A percentile compares a stretch with the other conserved stretches of the same genome.
These are phyloP conservation scores for Drosophila pegasa DNA, from an alignment of 2,888 invertebrate species.

Conservation along the genomic window DNA sequence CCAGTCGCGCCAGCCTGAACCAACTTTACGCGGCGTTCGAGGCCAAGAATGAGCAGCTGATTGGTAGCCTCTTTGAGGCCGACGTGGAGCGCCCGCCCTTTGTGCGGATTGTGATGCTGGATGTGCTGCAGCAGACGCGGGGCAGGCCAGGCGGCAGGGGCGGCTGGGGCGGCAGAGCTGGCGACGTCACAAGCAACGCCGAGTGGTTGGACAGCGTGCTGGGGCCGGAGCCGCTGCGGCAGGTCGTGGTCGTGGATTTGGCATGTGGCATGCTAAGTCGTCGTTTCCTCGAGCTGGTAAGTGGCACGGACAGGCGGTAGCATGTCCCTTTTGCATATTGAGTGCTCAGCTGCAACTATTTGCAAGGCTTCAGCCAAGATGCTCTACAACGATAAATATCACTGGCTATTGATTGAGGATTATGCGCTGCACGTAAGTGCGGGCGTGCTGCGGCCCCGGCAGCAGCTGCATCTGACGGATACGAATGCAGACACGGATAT, in stretches of 20 bases:
- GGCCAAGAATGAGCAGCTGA: constrained; percentile 66
- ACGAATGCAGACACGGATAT: constrained; percentile 37
- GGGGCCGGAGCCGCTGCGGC: constrained; percentile 75
- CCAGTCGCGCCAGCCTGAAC: constrained; percentile 38
- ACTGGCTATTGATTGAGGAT: constrained; percentile 85
- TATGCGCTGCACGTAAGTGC: constrained; percentile 70
- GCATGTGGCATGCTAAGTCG: constrained; percentile 82
- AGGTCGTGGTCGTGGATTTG: constrained; percentile 83
- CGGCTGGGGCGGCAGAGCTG: constrained; percentile 8
- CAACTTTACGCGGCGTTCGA: constrained; percentile 53
- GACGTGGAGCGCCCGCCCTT: constrained; percentile 40
- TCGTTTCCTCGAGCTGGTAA: constrained; percentile 82
- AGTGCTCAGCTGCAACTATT: constrained; percentile 51
- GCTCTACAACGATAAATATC: constrained; percentile 84
- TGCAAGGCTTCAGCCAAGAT: constrained; percentile 84
- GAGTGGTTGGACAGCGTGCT: constrained; percentile 78
- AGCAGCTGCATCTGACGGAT: constrained; percentile 43
- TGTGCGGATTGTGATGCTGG: constrained; percentile 67
- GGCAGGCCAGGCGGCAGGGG: constrained; percentile 1
- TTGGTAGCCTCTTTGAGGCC: constrained; percentile 58
- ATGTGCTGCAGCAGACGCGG: constrained; percentile 54
- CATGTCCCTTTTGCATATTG: constrained; percentile 49
- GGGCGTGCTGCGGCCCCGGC: constrained; percentile 18
- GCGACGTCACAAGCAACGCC: constrained; percentile 36
- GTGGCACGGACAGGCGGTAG: constrained; percentile 42